A percentile compares a stretch with the other conserved stretches of the same genome.
These are phyloP conservation scores for Triplophysa yarkandensis DNA, from an alignment of 2,797 vertebrate genomes.

Conservation along the genomic window DNA sequence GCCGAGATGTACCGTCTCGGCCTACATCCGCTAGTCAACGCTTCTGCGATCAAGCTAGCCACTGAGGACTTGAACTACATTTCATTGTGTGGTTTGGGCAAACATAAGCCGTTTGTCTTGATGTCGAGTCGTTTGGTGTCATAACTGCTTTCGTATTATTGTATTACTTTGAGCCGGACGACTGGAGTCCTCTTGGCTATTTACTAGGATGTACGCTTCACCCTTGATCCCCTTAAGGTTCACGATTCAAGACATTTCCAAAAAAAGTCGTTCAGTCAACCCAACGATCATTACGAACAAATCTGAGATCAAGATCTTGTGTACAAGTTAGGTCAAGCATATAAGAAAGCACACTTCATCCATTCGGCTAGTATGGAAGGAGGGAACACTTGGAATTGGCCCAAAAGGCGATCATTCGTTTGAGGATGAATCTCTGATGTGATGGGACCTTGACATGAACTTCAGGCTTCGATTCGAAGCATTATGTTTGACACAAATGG, in stretches of 20 bases:
- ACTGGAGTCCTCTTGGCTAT: too few relatives aligned
- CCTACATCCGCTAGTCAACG: constrained; percentile 49
- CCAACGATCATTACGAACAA: background rate
- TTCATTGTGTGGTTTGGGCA: constrained; percentile 20
- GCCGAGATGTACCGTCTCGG: constrained; percentile 38
- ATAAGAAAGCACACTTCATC: background rate
- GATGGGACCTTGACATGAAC: constrained; percentile 17
- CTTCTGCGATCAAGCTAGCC: constrained; percentile 9
- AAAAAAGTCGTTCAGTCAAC: background rate
- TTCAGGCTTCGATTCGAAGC: constrained; percentile 19
- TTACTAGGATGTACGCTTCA: too few relatives aligned
- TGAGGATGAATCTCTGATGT: constrained; percentile 17
- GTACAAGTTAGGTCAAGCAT: constrained; percentile 3
- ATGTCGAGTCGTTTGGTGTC: background rate
- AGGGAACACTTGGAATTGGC: constrained; percentile 19
- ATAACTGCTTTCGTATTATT: background rate
- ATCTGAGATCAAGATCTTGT: background rate
- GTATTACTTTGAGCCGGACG: background rate
- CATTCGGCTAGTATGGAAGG: background rate
- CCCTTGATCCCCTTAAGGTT: too few relatives aligned
- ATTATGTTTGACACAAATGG: background rate
- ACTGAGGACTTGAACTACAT: constrained; percentile 34
- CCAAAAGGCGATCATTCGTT: constrained; percentile 16
- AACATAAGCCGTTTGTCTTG: constrained; percentile 25
- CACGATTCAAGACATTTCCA: too few relatives aligned